phyloP scores from a whole-genome alignment of 2,888 invertebrate species.

The Xanthorhoe designata region DNA sequence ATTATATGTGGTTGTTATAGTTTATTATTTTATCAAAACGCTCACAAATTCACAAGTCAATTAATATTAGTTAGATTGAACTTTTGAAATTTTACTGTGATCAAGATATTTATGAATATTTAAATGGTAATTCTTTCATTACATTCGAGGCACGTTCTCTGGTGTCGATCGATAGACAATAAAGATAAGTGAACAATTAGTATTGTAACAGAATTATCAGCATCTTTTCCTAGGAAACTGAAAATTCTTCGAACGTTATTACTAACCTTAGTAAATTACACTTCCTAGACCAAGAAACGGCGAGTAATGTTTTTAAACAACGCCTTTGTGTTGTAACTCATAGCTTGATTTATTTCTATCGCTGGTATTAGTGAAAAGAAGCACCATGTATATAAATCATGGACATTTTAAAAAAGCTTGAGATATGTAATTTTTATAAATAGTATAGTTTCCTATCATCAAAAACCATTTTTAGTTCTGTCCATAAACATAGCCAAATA shows the following conservation, averaged over 20 bases:
- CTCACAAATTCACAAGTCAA: not conserved
- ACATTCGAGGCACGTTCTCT: slow-evolving; percentile 11
- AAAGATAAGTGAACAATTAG: slow-evolving; percentile 36
- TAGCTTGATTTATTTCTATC: slow-evolving; percentile 61
- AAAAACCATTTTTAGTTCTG: too few relatives aligned
- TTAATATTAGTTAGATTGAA: not conserved
- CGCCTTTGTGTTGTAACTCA: slow-evolving; percentile 71
- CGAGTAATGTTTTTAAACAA: slow-evolving; percentile 79
- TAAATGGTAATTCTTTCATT: not conserved
- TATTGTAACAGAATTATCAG: slow-evolving; percentile 38
- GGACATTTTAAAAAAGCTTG: too few relatives aligned
- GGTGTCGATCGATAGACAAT: slow-evolving; percentile 23
- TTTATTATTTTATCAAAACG: not conserved
- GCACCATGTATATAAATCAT: not conserved
- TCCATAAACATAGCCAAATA: not conserved
- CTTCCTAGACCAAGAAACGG: slow-evolving; percentile 64
- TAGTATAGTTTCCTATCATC: too few relatives aligned
- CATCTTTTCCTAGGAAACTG: slow-evolving; percentile 46
- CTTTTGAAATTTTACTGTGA: not conserved
- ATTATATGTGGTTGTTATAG: too few relatives aligned
- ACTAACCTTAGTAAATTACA: slow-evolving; percentile 39
- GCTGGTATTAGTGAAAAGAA: slow-evolving; percentile 11
- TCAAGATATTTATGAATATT: slow-evolving; percentile 5
- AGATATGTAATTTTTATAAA: too few relatives aligned
- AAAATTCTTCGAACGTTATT: slow-evolving; percentile 30